Conservation (phyloP, 2,113 vertebrate species). For the Ornithorhynchus anatinus region DNA sequence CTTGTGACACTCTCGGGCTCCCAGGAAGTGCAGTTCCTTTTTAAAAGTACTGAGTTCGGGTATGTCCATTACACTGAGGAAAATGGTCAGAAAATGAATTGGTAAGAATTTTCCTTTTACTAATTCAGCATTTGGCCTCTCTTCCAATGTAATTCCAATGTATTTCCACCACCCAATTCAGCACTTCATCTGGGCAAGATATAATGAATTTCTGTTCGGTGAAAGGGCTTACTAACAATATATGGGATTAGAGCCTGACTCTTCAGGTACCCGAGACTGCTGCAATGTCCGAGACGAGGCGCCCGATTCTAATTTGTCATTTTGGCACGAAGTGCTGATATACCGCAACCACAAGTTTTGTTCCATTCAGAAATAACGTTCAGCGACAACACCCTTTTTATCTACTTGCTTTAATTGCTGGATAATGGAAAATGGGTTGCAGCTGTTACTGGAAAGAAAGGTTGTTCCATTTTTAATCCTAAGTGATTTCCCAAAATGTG, state of each 20-base stretch:
- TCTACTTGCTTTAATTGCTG: constrained; percentile 46
- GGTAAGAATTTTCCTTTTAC: background rate
- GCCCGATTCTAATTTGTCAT: constrained; percentile 52
- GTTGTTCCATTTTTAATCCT: constrained; percentile 24
- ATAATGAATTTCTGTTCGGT: background rate
- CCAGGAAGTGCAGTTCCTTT: background rate
- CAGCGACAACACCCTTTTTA: constrained; percentile 13
- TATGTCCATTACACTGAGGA: background rate
- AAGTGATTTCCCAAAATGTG: constrained; percentile 18
- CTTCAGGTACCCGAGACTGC: constrained; percentile 26
- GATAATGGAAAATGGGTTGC: constrained; percentile 31
- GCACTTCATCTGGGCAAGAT: background rate
- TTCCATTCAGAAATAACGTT: constrained; percentile 27
- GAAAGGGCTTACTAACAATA: constrained; percentile 10
- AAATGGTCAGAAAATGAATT: constrained; percentile 2
- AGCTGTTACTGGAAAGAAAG: constrained; percentile 48
- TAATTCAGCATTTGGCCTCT: constrained; percentile 4
- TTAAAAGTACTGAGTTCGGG: constrained; percentile 2
- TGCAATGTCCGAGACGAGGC: constrained; percentile 40
- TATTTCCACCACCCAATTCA: too few relatives aligned
- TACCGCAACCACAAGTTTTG: constrained; percentile 38
- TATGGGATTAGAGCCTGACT: constrained; percentile 7
- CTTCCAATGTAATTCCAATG: too few relatives aligned
- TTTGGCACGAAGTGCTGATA: constrained; percentile 27
- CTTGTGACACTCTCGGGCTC: constrained; percentile 6